These are phyloP conservation scores for Andrena fulva DNA, from an alignment of 2,888 invertebrate species.

Conservation along the genomic window DNA sequence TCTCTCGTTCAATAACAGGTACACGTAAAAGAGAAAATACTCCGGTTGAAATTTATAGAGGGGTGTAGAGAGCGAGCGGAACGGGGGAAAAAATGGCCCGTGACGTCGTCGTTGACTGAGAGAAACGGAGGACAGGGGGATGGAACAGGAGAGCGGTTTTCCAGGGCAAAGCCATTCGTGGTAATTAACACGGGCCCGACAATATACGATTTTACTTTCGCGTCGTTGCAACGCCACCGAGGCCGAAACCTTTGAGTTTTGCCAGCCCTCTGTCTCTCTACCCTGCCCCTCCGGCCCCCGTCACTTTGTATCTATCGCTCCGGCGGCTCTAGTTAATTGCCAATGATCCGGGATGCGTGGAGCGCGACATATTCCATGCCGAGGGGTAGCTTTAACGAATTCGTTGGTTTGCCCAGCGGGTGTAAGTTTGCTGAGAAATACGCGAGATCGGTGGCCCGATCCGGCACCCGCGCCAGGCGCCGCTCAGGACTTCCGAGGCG, in stretches of 20 bases:
- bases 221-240: conserved; percentile 56
- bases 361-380: neutral
- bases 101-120: conserved; percentile 36
- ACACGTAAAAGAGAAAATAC: conserved; percentile 73
- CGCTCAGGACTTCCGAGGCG: no score
- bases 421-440: neutral
- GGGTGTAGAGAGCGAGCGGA: conserved; percentile 46
- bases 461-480: no score
- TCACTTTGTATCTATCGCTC: neutral
- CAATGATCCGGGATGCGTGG: conserved; percentile 23
- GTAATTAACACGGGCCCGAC: conserved; percentile 60
- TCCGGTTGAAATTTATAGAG: conserved; percentile 74
- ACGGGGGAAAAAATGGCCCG: conserved; percentile 36
- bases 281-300: neutral
- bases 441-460: neutral
- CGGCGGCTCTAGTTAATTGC: conserved; percentile 13
- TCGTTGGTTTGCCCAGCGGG: no score
- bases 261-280: neutral
- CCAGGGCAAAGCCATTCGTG: conserved; percentile 59
- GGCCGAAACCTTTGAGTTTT: conserved; percentile 55
- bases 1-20: conserved; percentile 80
- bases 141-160: conserved; percentile 24
- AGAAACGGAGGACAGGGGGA: neutral
- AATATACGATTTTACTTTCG: conserved; percentile 65
- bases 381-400: no score